Evolutionary conservation across 1,140 invertebrate species (phyloP).

Genomic region (Lepidurus couesii): DNA sequence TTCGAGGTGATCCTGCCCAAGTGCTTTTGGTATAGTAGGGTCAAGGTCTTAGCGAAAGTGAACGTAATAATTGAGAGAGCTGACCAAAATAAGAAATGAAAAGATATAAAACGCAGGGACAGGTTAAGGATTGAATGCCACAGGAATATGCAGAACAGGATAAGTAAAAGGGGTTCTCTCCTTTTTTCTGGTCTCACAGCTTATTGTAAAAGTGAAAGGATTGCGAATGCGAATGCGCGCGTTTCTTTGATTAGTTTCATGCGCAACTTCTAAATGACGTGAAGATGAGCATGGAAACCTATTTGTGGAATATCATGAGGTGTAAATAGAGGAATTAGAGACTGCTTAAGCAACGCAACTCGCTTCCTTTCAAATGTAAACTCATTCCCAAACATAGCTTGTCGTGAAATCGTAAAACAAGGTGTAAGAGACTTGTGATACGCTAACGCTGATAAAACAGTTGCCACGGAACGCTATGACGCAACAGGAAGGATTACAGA

Average conservation of each 20-base stretch:
- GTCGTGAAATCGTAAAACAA: neutral
- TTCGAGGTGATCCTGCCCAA: too few relatives aligned
- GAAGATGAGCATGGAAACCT: too few relatives aligned
- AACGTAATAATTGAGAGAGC: neutral
- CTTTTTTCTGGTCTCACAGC: neutral
- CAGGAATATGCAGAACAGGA: neutral
- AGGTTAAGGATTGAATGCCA: slow-evolving; percentile 4
- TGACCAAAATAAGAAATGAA: neutral
- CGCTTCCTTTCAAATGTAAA: too few relatives aligned
- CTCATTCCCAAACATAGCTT: neutral
- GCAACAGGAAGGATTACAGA: neutral
- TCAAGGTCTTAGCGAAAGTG: slow-evolving; percentile 15
- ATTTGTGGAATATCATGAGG: too few relatives aligned
- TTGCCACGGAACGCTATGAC: neutral
- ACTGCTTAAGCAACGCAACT: too few relatives aligned
- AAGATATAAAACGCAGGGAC: neutral
- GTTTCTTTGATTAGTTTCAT: neutral
- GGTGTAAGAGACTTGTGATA: neutral
- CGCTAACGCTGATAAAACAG: neutral
- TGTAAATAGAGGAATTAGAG: too few relatives aligned
- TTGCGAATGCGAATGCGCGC: neutral
- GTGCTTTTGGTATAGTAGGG: neutral
- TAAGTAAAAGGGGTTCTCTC: slow-evolving; percentile 7
- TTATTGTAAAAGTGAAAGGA: slow-evolving; percentile 15
- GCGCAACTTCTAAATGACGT: too few relatives aligned